Percentiles rank a stretch among this genome's conserved stretches.
phyloP scores from a whole-genome alignment of 1,140 invertebrate genomes.

The Cotesia vestalis region DNA sequence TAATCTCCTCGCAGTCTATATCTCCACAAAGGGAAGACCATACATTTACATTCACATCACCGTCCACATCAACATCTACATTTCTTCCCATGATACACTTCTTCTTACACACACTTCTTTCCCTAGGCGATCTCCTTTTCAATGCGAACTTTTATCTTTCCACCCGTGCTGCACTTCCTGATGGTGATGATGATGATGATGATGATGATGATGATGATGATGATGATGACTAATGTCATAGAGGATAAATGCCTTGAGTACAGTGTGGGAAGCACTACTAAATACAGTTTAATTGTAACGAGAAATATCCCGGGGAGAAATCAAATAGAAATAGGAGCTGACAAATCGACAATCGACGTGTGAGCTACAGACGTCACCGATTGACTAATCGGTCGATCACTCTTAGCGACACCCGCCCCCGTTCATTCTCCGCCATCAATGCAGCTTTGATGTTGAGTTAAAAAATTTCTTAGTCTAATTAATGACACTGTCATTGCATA shows the following conservation, averaged over 20 bases:
- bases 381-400: conserved; percentile 36
- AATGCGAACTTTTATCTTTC: too few species aligned
- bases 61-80: not conserved
- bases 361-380: not conserved
- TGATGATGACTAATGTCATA: not conserved
- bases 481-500: conserved; percentile 25
- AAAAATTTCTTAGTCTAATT: conserved; percentile 38
- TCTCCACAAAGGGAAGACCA: not conserved
- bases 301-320: not conserved
- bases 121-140: too few species aligned
- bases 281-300: conserved; percentile 4
- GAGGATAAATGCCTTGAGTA: conserved; percentile 3
- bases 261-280: conserved; percentile 2
- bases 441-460: conserved; percentile 22
- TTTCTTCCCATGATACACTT: not conserved
- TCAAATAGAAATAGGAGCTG: not conserved
- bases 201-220: not conserved
- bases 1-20: conserved; percentile 44
- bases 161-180: not conserved
- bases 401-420: conserved; percentile 32
- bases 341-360: conserved; percentile 22
- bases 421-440: conserved; percentile 22
- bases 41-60: too few species aligned
- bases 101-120: not conserved
- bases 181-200: not conserved